These are phyloP conservation scores for Heliconius himera DNA, from an alignment of 1,140 invertebrate genomes.

Conservation along the genomic window DNA sequence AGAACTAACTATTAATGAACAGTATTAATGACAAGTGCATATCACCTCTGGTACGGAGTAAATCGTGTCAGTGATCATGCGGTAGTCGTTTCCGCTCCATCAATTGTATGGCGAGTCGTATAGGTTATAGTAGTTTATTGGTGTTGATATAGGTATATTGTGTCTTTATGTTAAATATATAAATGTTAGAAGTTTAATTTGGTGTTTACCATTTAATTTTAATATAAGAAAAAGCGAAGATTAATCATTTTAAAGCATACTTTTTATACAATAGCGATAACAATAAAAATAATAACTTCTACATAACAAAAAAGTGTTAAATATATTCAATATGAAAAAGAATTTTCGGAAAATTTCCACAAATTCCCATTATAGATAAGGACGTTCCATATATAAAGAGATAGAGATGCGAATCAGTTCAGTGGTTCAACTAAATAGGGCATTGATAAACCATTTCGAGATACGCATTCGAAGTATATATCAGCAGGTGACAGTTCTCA, in stretches of 20 bases:
- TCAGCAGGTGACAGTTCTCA: background rate
- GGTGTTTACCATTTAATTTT: background rate
- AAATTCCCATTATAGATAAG: too few relatives aligned
- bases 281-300: too few relatives aligned
- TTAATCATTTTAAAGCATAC: background rate
- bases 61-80: slow-evolving; percentile 5
- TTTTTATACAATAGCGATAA: too few relatives aligned
- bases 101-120: background rate
- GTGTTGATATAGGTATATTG: background rate
- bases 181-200: background rate
- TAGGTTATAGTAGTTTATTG: background rate
- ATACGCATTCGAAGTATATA: slow-evolving; percentile 1
- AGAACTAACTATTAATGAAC: background rate
- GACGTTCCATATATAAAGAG: background rate
- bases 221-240: background rate
- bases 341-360: too few relatives aligned
- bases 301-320: too few relatives aligned
- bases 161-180: background rate
- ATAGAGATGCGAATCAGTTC: background rate
- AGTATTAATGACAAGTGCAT: background rate
- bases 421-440: background rate
- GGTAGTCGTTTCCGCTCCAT: background rate
- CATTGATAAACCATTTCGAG: background rate
- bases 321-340: too few relatives aligned
- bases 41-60: too few relatives aligned